A percentile compares a stretch with the other conserved stretches of the same genome.
Evolutionary conservation across 23 tunicate genomes (phyloP).

Genomic region (Aplidium turbinatum): DNA sequence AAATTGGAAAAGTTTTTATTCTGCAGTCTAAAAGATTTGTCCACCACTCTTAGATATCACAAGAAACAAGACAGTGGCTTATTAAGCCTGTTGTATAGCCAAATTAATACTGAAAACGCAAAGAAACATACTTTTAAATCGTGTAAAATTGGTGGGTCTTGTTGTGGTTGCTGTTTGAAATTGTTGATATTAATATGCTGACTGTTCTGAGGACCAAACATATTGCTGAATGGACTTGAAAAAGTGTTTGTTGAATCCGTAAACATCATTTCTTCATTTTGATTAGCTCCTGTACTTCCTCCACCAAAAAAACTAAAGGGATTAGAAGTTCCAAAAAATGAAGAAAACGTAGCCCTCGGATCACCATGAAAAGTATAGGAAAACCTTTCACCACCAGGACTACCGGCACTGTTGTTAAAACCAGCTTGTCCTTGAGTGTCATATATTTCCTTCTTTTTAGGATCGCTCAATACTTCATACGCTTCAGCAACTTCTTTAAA

Average conservation of each 20-base stretch:
- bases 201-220: too few species aligned
- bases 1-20: too few species aligned
- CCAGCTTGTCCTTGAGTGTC: conserved; percentile 74
- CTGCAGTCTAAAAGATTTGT: too few species aligned
- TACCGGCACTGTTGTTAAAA: conserved; percentile 4
- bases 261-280: conserved; percentile 56
- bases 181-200: background rate
- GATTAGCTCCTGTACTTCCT: conserved; percentile 23
- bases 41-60: too few species aligned
- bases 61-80: too few species aligned
- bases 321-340: conserved; percentile 71
- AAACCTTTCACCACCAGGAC: conserved; percentile 16
- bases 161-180: conserved; percentile 13
- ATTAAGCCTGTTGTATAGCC: too few species aligned
- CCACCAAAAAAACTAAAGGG: conserved; percentile 76
- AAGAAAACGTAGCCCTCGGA: conserved; percentile 80
- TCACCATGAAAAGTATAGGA: conserved; percentile 64
- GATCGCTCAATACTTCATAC: conserved; percentile 83
- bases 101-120: too few species aligned
- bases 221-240: conserved; percentile 28
- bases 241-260: conserved; percentile 11
- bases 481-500: conserved; percentile 90
- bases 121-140: conserved; percentile 61
- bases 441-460: conserved; percentile 59
- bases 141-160: conserved; percentile 57